These are phyloP conservation scores for Ophthalmolycus amberensis DNA, from an alignment of 2,113 vertebrate genomes.

Conservation along the genomic window DNA sequence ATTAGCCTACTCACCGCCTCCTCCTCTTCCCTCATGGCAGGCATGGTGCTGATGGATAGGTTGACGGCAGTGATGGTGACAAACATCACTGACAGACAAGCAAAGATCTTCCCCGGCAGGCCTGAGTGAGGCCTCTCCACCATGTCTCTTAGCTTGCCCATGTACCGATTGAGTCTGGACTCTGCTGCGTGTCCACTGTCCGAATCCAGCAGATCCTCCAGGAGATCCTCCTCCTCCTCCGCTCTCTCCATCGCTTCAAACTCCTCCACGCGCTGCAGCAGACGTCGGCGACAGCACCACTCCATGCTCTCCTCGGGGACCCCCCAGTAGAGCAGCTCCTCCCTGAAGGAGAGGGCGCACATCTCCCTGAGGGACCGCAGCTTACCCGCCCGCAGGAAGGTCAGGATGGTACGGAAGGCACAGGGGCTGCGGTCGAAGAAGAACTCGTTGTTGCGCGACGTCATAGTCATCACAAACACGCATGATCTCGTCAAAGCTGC, in stretches of 20 bases:
- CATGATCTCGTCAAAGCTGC: conserved; percentile 96
- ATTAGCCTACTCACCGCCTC: conserved; percentile 88
- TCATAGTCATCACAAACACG: conserved; percentile 96
- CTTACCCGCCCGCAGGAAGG: conserved; percentile 93
- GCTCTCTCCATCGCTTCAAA: conserved; percentile 90
- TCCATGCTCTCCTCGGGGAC: conserved; percentile 94
- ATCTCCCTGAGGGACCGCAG: conserved; percentile 93
- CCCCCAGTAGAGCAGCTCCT: conserved; percentile 98
- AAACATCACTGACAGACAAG: conserved; percentile 96
- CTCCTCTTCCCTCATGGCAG: conserved; percentile 94
- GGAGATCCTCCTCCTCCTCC: conserved; percentile 86
- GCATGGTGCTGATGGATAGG: conserved; percentile 98
- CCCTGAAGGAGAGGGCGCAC: conserved; percentile 95
- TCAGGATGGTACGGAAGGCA: conserved; percentile 95
- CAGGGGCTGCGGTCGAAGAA: conserved; percentile 98
- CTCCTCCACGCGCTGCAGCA: conserved; percentile 95
- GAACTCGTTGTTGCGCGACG: conserved; percentile 93
- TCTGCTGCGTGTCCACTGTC: conserved; percentile 78
- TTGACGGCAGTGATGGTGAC: conserved; percentile 98
- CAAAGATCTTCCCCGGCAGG: conserved; percentile 97
- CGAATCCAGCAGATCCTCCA: conserved; percentile 82
- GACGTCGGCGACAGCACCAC: conserved; percentile 93
- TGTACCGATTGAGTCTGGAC: conserved; percentile 86
- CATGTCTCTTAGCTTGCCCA: conserved; percentile 95
- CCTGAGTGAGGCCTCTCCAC: conserved; percentile 97